Evolutionary conservation across 2,113 vertebrate genomes (phyloP), one percentile per base, ranked within the genome.

Genomic region (Sinocyclocheilus anshuiensis): DNA sequence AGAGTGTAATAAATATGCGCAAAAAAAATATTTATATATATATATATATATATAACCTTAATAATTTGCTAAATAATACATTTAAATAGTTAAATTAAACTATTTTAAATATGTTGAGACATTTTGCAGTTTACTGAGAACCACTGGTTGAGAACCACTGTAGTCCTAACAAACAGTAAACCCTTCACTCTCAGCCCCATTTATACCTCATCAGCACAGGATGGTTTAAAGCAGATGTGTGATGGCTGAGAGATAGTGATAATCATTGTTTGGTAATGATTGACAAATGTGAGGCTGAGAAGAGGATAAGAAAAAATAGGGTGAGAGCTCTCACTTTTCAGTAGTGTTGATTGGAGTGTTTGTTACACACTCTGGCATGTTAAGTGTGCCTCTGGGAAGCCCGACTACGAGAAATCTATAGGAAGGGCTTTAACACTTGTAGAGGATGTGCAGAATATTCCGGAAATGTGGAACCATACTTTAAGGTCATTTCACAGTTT

Each of bases 261-360:
- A 39, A 61, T 48, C 57, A 81, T 42, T 39, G 55, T 77, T 22
- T 29, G 48, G 16, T 33, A 55, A 55, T 12, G 20, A 59, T 20
- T 75, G 61, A 29, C 24, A 18, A 33, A 9, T 24, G 42, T 11
- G 42, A 45, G 0, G 42, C 42, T 2, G 29, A 20, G 10, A 59
- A 63, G 11, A 67, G 22, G 29, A 42, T 33, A 11, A 36, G 26
- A 29, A 29, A 83, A 65, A 65, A 24, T 18, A 26, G 13, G 72
- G 53, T 42, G 12, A 67, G 80, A 82, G 22, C 5, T 82, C 39
- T 18, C 72, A 57, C 80, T 22, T 67, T n/a, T 18, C 50, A 74
- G 42, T 13, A 72, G 42, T 65, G 74, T 79, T 75, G 75, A 86
- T 63, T 57, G 29, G 57, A 83, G 53, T 77, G 71, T 20, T 74